Percentiles rank a stretch among this genome's conserved stretches.
Conservation (phyloP, 2,888 invertebrate species). For the Rhamphomyia laevipes region DNA sequence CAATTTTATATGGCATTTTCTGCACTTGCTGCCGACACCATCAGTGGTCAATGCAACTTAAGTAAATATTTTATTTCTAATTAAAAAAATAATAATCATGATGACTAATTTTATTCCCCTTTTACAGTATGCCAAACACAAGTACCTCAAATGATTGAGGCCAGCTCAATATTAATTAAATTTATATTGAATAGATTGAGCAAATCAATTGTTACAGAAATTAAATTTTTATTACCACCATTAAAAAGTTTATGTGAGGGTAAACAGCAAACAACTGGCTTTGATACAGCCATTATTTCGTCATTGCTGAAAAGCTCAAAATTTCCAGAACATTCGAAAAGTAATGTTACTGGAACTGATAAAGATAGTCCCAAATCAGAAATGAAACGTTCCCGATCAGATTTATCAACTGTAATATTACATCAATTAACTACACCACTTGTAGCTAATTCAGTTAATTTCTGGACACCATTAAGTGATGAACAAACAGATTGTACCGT, state of each 20-base stretch:
- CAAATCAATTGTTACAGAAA: slow-evolving; percentile 35
- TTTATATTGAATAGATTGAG: slow-evolving; percentile 44
- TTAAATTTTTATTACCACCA: slow-evolving; percentile 52
- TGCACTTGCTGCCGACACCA: slow-evolving; percentile 74
- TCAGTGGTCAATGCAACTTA: slow-evolving; percentile 44
- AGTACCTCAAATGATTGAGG: slow-evolving; percentile 53
- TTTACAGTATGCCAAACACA: slow-evolving; percentile 54
- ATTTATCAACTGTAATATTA: slow-evolving; percentile 58
- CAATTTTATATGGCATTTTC: slow-evolving; percentile 82
- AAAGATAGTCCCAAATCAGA: slow-evolving; percentile 48
- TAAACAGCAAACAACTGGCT: slow-evolving; percentile 53
- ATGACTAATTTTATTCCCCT: slow-evolving; percentile 10
- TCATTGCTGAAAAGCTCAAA: slow-evolving; percentile 66
- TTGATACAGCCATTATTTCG: slow-evolving; percentile 65
- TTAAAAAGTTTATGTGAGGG: slow-evolving; percentile 61
- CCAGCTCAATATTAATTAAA: slow-evolving; percentile 54
- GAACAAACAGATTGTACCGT: slow-evolving; percentile 38
- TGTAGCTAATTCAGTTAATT: slow-evolving; percentile 42
- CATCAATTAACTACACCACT: slow-evolving; percentile 61
- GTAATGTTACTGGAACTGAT: slow-evolving; percentile 40
- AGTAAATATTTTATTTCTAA: slow-evolving; percentile 25
- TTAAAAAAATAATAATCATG: slow-evolving; percentile 14
- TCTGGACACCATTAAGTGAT: slow-evolving; percentile 38
- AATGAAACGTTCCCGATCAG: slow-evolving; percentile 47
- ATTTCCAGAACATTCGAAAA: slow-evolving; percentile 44